Conservation (phyloP, 2,888 invertebrate species). For the Drosophila glabriapex region DNA sequence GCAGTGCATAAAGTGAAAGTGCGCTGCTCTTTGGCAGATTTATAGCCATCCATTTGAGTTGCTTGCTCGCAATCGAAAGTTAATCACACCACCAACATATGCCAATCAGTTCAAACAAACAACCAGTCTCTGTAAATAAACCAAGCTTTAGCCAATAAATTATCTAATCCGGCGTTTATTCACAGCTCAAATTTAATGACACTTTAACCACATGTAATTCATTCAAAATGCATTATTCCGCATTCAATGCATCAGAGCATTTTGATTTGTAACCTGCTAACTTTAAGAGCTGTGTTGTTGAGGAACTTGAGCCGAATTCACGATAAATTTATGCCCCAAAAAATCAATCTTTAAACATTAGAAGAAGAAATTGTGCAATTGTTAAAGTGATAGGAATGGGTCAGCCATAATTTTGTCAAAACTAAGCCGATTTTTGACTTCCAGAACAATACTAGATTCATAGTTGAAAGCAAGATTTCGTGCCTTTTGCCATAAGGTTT, state of each 20-base stretch:
- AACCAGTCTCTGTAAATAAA: constrained; percentile 1
- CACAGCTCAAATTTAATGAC: constrained; percentile 16
- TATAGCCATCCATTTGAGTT: constrained; percentile 51
- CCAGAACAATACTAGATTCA: background rate
- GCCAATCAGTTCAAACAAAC: constrained; percentile 51
- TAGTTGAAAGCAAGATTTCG: background rate
- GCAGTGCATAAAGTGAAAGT: constrained; percentile 65
- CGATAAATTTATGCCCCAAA: background rate
- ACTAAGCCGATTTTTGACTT: background rate
- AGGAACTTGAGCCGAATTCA: background rate
- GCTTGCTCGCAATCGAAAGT: constrained; percentile 40
- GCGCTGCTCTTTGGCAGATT: constrained; percentile 47
- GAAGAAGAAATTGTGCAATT: background rate
- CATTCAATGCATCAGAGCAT: background rate
- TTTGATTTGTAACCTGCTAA: background rate
- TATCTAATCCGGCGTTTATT: constrained; percentile 5
- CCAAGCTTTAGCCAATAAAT: constrained; percentile 29
- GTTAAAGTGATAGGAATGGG: rapidly evolving
- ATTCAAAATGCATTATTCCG: constrained; percentile 1
- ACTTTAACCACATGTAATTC: constrained; percentile 24
- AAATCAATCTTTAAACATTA: rapidly evolving
- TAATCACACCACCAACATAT: constrained; percentile 62
- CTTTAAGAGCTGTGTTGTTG: background rate
- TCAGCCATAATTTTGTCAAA: background rate
- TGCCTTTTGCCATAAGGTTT: background rate